Percentiles rank a stretch among this genome's conserved stretches.
Conservation (phyloP, 2,113 vertebrate species). For the Petaurus breviceps region DNA sequence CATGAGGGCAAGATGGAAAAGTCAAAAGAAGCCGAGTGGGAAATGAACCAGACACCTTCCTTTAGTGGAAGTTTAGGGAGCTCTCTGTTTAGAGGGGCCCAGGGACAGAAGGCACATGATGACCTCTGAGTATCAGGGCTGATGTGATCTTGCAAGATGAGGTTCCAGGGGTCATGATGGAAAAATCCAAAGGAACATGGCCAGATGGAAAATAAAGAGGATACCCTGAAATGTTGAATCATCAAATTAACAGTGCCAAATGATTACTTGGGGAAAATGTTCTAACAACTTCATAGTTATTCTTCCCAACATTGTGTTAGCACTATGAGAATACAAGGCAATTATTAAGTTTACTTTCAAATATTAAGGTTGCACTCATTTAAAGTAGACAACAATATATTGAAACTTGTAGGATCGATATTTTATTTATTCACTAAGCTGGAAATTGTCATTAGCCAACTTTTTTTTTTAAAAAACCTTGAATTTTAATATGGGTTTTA, state of each 20-base stretch:
- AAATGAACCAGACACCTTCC: not conserved
- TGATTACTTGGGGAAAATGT: not conserved
- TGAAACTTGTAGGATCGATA: not conserved
- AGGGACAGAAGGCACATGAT: not conserved
- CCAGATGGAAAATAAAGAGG: not conserved
- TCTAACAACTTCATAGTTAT: not conserved
- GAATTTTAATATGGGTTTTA: not conserved
- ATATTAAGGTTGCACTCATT: not conserved
- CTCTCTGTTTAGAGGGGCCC: not conserved
- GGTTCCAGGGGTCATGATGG: not conserved
- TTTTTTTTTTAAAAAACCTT: not conserved
- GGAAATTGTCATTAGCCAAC: not conserved
- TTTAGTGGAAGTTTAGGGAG: not conserved
- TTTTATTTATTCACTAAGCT: not conserved
- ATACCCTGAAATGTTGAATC: not conserved
- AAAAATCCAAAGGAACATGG: not conserved
- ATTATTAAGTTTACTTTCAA: not conserved
- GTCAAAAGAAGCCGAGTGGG: not conserved
- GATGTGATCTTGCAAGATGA: not conserved
- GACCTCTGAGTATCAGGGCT: not conserved
- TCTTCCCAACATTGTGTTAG: not conserved
- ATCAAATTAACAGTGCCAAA: not conserved
- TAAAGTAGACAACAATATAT: not conserved
- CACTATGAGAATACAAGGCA: not conserved
- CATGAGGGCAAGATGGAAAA: not conserved